Conservation (phyloP, 2,797 vertebrate species). For the Brachymystax lenok region DNA sequence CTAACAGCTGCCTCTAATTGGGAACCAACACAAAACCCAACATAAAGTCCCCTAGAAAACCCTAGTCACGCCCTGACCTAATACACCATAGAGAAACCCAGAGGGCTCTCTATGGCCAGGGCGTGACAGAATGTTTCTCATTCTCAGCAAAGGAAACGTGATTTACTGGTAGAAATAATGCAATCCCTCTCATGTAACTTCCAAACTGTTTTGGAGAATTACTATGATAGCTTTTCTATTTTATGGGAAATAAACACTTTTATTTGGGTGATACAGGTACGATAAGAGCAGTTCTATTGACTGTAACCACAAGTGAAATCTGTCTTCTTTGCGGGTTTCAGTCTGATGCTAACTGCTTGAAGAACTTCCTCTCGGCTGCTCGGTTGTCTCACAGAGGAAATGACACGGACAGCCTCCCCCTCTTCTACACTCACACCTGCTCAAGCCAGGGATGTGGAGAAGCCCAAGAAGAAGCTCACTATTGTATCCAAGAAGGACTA, state of each 20-base stretch:
- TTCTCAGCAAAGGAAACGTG: constrained; percentile 34
- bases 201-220: background rate
- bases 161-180: background rate
- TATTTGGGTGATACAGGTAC: too few relatives aligned
- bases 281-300: background rate
- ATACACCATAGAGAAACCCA: too few relatives aligned
- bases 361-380: constrained; percentile 89
- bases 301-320: background rate
- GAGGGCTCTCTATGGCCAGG: too few relatives aligned
- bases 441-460: constrained; percentile 89
- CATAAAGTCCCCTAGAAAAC: too few relatives aligned
- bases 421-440: constrained; percentile 83
- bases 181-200: background rate
- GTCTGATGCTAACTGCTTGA: constrained; percentile 86
- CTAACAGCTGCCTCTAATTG: too few relatives aligned
- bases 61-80: too few relatives aligned
- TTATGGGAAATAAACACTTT: too few relatives aligned
- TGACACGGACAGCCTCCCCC: constrained; percentile 71
- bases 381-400: constrained; percentile 86
- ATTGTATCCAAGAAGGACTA: constrained; percentile 92
- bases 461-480: constrained; percentile 90
- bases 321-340: constrained; percentile 47
- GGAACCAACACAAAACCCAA: too few relatives aligned
- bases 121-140: too few relatives aligned
- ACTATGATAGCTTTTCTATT: too few relatives aligned